Evolutionary conservation across 1,140 invertebrate genomes (phyloP), one percentile per base, ranked within the genome.

Genomic region (Ostrea denselamellosa): DNA sequence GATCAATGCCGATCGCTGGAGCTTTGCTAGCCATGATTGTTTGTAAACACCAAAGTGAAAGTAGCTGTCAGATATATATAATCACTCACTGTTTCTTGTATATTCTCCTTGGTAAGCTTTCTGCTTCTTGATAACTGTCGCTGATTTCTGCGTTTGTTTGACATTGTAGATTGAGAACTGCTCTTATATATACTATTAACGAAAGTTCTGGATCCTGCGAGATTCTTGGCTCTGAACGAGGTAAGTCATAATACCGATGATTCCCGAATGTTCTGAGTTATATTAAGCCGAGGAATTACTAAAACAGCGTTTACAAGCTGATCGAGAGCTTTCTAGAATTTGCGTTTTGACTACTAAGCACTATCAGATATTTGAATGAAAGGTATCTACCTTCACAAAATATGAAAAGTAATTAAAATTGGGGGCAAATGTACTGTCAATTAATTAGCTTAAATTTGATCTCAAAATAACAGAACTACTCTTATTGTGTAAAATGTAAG

Each of bases 301-400:
- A 8, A 10, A 53, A 53, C 53, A 8, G 10, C 8, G 54, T 86
- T 94, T 93, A 8, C 8, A 9, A 17, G 54, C 54, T 1, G 54
- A 56, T 56, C 54, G 9, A 56, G 54, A 56, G 8, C 8, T 56
- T 56, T 56, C 2, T 56, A 12, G 54, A 56, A 44, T n/a, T n/a
- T n/a, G n/a, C n/a, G n/a, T n/a, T n/a, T n/a, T n/a, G n/a, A n/a
- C n/a, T n/a, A n/a, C n/a, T n/a, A n/a, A n/a, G n/a, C n/a, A n/a
- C n/a, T n/a, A n/a, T n/a, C n/a, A n/a, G n/a, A n/a, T n/a, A n/a
- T n/a, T n/a, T n/a, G n/a, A n/a, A n/a, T n/a, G n/a, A n/a, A n/a
- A n/a, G 88, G 94, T 94, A 54, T 91, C 90, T 93, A 98, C 98
- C 96, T 99, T n/a, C n/a, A n/a, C n/a, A n/a, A n/a, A n/a, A n/a